phyloP scores from a whole-genome alignment of 2,113 vertebrate species.

The Corythaixoides concolor region DNA sequence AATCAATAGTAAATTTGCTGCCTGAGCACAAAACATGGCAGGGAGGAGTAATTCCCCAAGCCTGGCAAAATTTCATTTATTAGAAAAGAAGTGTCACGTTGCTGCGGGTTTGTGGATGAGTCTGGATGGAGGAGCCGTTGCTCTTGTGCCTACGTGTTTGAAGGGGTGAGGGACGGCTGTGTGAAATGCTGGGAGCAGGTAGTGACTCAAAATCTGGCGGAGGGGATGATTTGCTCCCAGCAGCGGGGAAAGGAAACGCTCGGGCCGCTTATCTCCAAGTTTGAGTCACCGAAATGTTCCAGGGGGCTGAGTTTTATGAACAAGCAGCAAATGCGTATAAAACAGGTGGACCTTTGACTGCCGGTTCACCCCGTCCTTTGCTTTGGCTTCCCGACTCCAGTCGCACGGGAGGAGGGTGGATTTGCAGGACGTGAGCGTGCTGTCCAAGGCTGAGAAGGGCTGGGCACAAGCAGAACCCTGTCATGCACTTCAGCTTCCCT shows the following conservation, averaged over 20 bases:
- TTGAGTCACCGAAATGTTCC: not conserved
- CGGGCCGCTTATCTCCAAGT: not conserved
- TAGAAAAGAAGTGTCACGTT: not conserved
- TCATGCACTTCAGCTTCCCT: not conserved
- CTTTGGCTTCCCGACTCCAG: not conserved
- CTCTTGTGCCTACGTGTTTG: not conserved
- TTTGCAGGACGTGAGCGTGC: not conserved
- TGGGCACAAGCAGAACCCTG: not conserved
- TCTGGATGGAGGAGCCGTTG: not conserved
- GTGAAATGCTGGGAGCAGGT: not conserved
- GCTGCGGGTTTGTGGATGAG: not conserved
- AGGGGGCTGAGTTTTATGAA: not conserved
- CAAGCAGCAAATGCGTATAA: not conserved
- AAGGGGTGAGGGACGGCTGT: not conserved
- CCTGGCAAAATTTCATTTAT: constrained; percentile 33
- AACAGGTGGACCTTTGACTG: not conserved
- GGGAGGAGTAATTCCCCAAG: constrained; percentile 43
- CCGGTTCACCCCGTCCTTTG: not conserved
- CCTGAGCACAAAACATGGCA: constrained; percentile 54
- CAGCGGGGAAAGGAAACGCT: not conserved
- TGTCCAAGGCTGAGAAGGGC: not conserved
- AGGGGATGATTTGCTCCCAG: not conserved
- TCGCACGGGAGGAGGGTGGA: not conserved
- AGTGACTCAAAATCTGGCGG: not conserved
- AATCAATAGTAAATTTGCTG: constrained; percentile 75